Percentiles rank a stretch among this genome's conserved stretches.
phyloP scores from a whole-genome alignment of 2,113 vertebrate species.

The Menidia beryllina region DNA sequence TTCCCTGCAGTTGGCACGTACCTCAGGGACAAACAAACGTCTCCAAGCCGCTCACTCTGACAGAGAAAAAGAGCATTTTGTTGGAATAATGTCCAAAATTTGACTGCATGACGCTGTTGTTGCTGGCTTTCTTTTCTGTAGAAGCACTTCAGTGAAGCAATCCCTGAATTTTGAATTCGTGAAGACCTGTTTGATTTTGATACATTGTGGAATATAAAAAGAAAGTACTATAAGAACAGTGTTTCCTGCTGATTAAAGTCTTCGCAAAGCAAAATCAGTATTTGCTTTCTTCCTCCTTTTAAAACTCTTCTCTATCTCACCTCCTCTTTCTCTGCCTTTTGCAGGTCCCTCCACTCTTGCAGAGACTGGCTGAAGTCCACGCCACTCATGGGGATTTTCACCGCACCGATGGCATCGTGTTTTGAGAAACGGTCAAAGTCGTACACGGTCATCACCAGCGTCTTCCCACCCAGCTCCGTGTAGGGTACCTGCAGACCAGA shows the following conservation, averaged over 20 bases:
- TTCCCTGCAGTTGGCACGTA: conserved; percentile 89
- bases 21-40: conserved; percentile 93
- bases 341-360: conserved; percentile 95
- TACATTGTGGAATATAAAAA: background rate
- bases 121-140: too few relatives aligned
- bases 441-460: conserved; percentile 94
- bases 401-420: conserved; percentile 95
- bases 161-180: conserved; percentile 1
- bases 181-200: background rate
- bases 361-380: conserved; percentile 96
- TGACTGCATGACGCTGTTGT: background rate
- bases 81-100: background rate
- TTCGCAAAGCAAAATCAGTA: background rate
- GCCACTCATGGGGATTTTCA: conserved; percentile 94
- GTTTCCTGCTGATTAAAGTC: background rate
- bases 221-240: background rate
- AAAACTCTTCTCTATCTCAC: conserved; percentile 66
- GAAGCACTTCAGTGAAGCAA: background rate
- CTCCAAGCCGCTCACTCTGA: conserved; percentile 90
- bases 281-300: background rate
- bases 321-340: conserved; percentile 98
- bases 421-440: conserved; percentile 98
- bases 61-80: conserved; percentile 57
- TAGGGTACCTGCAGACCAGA: conserved; percentile 86
- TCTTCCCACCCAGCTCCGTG: conserved; percentile 94